Evolutionary conservation across 2,888 invertebrate species (phyloP).

Genomic region (Ectemnius continuus): DNA sequence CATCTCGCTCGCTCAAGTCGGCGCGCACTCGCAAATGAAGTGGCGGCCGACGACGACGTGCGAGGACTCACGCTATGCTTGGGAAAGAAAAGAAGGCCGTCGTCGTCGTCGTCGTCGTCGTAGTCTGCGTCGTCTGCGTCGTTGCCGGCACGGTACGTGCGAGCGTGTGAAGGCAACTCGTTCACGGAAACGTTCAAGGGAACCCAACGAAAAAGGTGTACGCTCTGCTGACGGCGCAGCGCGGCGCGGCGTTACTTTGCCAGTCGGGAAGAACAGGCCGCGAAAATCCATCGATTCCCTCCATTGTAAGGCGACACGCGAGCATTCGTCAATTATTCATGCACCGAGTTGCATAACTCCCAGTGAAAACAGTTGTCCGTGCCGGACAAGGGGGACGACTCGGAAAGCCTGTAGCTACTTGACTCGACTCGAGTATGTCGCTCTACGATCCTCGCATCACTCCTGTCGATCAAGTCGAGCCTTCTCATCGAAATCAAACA

Average conservation of each 20-base stretch:
- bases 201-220: not conserved
- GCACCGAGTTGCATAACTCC: not conserved
- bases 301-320: not conserved
- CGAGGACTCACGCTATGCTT: too few species aligned
- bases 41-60: too few species aligned
- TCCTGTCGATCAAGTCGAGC: not conserved
- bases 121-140: too few species aligned
- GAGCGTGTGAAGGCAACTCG: not conserved
- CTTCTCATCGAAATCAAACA: not conserved
- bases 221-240: too few species aligned
- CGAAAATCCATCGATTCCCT: not conserved
- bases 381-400: constrained; percentile 9
- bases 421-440: not conserved
- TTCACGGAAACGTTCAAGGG: constrained; percentile 3
- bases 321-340: not conserved
- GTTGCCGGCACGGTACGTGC: not conserved
- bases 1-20: too few species aligned
- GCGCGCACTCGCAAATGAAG: too few species aligned
- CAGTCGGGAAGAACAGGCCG: not conserved
- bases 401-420: constrained; percentile 6
- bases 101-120: too few species aligned
- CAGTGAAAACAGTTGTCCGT: not conserved
- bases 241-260: too few species aligned
- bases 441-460: too few species aligned
- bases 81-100: too few species aligned